Percentiles rank a stretch among this genome's conserved stretches.
Evolutionary conservation across 2,113 vertebrate species (phyloP).

Genomic region (Pelecanus crispus): DNA sequence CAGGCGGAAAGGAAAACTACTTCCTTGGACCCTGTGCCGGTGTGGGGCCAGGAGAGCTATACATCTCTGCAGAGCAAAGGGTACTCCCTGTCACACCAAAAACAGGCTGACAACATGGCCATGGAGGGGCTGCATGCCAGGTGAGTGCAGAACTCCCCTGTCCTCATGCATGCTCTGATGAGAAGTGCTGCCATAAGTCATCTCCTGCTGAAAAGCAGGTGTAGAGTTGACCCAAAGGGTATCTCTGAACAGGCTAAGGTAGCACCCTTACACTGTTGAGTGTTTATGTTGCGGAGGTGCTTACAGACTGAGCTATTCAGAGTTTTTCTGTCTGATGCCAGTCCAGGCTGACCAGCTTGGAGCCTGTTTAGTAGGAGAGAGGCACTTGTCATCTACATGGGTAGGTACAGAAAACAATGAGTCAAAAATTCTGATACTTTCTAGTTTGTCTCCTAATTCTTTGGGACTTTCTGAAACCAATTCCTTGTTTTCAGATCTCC

Average conservation of each 20-base stretch:
- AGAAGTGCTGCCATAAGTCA: background rate
- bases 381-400: background rate
- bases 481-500: background rate
- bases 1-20: conserved; percentile 82
- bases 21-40: conserved; percentile 79
- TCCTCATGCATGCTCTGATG: background rate
- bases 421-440: background rate
- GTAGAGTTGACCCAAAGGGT: background rate
- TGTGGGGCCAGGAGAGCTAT: conserved; percentile 91
- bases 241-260: background rate
- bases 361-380: background rate
- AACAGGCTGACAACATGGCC: conserved; percentile 76
- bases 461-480: background rate
- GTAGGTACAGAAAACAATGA: background rate
- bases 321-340: background rate
- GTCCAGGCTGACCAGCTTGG: background rate
- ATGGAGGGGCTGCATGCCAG: conserved; percentile 76
- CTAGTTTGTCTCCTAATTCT: background rate
- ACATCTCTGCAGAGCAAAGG: conserved; percentile 79
- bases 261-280: background rate
- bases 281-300: background rate
- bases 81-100: conserved; percentile 86
- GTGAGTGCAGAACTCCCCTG: conserved; percentile 59
- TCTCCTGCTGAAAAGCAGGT: background rate
- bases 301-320: background rate